phyloP scores from a whole-genome alignment of 2,797 vertebrate genomes.

The Pteropus rufus region DNA sequence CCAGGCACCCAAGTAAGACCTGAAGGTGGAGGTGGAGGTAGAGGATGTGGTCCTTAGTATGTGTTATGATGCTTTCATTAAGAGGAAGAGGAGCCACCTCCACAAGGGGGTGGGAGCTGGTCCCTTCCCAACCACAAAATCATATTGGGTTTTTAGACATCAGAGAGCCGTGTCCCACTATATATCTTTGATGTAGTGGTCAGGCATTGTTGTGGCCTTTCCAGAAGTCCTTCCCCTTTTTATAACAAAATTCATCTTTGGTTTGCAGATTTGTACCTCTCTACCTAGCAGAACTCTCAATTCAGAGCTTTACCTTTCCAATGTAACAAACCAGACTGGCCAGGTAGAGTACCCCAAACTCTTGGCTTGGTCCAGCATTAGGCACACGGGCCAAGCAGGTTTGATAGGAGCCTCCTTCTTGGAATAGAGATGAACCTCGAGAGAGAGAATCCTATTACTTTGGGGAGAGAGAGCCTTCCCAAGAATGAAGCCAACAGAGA shows the following conservation, averaged over 20 bases:
- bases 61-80: background rate
- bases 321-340: background rate
- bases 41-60: background rate
- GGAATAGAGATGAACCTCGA: background rate
- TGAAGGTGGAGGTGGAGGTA: background rate
- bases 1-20: background rate
- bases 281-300: background rate
- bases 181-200: background rate
- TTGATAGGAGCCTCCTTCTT: background rate
- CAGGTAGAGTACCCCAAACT: too few species aligned
- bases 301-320: too few species aligned
- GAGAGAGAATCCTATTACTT: background rate
- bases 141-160: background rate
- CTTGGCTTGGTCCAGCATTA: background rate
- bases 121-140: background rate
- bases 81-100: background rate
- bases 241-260: background rate
- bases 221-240: background rate
- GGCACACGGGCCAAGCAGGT: background rate
- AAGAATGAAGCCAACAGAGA: background rate
- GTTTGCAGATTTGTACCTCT: background rate
- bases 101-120: background rate
- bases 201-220: background rate
- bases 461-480: background rate
- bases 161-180: background rate